A percentile compares a stretch with the other conserved stretches of the same genome.
phyloP scores from a whole-genome alignment of 53 echinoderm and acorn worm species.

The Zoroaster sp. region DNA sequence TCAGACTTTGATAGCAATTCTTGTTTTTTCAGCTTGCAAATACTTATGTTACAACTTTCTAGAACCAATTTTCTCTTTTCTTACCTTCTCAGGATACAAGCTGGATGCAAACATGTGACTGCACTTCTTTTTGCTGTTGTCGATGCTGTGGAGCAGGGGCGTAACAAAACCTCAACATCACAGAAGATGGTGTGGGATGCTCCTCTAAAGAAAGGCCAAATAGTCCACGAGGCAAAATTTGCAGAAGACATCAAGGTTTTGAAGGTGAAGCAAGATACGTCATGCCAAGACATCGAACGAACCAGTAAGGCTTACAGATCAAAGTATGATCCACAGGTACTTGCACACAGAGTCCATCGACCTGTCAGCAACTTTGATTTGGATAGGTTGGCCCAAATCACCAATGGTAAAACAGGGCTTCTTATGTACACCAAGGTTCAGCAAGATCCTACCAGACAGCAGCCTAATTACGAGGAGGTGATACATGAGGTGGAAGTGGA shows the following conservation, averaged over 20 bases:
- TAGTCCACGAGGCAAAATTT: conserved; percentile 51
- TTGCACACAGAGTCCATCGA: conserved; percentile 7
- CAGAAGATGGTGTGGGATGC: conserved; percentile 52
- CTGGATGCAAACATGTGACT: conserved; percentile 67
- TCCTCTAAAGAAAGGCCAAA: conserved; percentile 39
- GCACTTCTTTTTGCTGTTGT: conserved; percentile 56
- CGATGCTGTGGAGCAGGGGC: conserved; percentile 58
- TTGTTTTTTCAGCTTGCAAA: background rate
- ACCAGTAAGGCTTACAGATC: conserved; percentile 37
- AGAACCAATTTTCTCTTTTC: no score
- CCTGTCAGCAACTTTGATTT: conserved; percentile 51
- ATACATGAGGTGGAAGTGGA: no score
- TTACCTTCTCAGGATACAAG: conserved; percentile 51
- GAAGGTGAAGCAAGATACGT: conserved; percentile 40
- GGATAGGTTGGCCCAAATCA: conserved; percentile 66
- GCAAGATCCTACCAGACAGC: background rate
- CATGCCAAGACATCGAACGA: conserved; percentile 5
- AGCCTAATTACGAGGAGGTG: no score
- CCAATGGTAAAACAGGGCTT: conserved; percentile 73
- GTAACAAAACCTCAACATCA: conserved; percentile 58
- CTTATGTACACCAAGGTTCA: conserved; percentile 54
- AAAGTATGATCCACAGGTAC: conserved; percentile 53
- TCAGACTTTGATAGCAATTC: no score
- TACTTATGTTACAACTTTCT: no score
- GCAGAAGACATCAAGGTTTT: conserved; percentile 55